phyloP scores from a whole-genome alignment of 2,113 vertebrate genomes.

The Neolamprologus fasciatus region DNA sequence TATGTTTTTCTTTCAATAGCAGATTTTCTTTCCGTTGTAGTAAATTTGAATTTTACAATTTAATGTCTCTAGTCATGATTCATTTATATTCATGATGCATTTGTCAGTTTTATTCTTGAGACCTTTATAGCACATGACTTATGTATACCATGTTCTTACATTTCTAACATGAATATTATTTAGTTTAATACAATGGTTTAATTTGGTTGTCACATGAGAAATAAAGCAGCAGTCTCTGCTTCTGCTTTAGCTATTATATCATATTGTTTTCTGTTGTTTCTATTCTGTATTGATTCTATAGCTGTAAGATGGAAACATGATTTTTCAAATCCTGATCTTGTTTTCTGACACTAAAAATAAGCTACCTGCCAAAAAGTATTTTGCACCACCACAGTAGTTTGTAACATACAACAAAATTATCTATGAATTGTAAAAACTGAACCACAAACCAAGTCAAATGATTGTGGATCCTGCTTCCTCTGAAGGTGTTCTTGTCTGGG shows the following conservation, averaged over 20 bases:
- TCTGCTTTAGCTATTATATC: not conserved
- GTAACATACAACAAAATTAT: not conserved
- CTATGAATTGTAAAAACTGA: not conserved
- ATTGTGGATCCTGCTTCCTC: not conserved
- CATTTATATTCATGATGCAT: not conserved
- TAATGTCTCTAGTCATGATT: not conserved
- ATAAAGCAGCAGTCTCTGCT: not conserved
- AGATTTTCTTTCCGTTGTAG: not conserved
- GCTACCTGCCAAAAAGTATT: not conserved
- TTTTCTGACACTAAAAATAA: not conserved
- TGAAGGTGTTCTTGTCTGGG: not conserved
- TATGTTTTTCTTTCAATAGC: not conserved
- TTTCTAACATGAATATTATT: not conserved
- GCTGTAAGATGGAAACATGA: not conserved
- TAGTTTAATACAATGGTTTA: not conserved
- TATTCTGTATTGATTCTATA: not conserved
- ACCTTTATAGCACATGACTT: fast-evolving
- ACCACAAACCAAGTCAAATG: not conserved
- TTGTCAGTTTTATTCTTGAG: not conserved
- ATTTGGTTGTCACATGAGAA: fast-evolving
- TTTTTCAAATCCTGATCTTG: not conserved
- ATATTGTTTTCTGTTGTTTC: not conserved
- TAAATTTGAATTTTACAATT: not conserved
- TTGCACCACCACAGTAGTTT: fast-evolving
- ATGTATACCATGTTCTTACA: not conserved